Evolutionary conservation across 2,797 vertebrate genomes (phyloP), one percentile per base, ranked within the genome.

Genomic region (Hydrolagus colliei): DNA sequence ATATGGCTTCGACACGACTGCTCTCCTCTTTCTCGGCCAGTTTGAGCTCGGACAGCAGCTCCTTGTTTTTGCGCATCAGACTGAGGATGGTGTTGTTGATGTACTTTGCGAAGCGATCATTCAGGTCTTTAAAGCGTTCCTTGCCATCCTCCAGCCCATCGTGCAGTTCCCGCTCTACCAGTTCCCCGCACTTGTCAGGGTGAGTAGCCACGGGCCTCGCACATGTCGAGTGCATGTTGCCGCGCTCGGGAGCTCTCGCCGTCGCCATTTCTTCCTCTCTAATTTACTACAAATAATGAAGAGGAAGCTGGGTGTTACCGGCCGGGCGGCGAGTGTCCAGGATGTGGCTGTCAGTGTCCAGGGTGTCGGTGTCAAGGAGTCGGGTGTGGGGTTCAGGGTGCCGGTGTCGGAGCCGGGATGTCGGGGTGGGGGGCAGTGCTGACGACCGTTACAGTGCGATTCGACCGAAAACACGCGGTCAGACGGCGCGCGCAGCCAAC

Each of bases 61-160:
- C 65, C 65, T 71, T 84, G 79, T 84, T 84, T 10, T 67, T 67
- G 79, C 79, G 63, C 79, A 84, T n/a, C 2, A 84, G 79, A 18
- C 32, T 68, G 63, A 84, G 79, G 65, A 84, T 71, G 65, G 79
- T 84, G 79, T 41, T 84, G 65, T 84, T 84, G 65, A 84, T 84
- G 79, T 84, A 84, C 10, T 84, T 84, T 27, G 79, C 79, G 65
- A 84, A 84, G 79, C 79, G 79, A 32, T 84, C 79, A 6, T 84
- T 84, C 63, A 84, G 79, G 32, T 84, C 79, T 32, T 84, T 84
- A 32, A 84, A 84, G 65, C 79, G 79, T 65, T 84, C 79, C 79
- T 84, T 84, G 79, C 79, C 79, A 0, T 84, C 79, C 18, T 84
- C 79, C 16, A 84, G 79, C 63, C 65, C 79, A 18, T 84, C 79